phyloP scores from a whole-genome alignment of 2,888 invertebrate genomes.

The Melieria picta region DNA sequence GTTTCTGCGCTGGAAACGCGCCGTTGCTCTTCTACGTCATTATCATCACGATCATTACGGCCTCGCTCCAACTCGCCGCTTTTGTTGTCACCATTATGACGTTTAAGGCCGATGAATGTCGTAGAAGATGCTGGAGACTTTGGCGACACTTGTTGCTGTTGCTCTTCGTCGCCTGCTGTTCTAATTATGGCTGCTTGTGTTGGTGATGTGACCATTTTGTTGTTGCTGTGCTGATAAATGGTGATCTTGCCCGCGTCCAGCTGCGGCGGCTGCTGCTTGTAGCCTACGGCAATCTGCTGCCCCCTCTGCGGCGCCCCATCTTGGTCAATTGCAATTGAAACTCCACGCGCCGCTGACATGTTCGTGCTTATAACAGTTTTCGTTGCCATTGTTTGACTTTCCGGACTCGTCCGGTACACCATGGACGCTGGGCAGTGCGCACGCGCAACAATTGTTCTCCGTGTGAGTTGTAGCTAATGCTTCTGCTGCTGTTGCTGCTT shows the following conservation, averaged over 20 bases:
- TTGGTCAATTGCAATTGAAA: constrained; percentile 49
- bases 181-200: constrained; percentile 27
- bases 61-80: constrained; percentile 21
- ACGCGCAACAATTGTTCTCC: not conserved
- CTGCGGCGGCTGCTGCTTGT: constrained; percentile 24
- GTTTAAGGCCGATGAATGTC: constrained; percentile 49
- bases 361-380: constrained; percentile 47
- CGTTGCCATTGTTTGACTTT: constrained; percentile 43
- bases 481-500: constrained; percentile 3
- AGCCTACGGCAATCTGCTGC: constrained; percentile 27
- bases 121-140: constrained; percentile 42
- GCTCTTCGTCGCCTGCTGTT: constrained; percentile 35
- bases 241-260: constrained; percentile 32
- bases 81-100: constrained; percentile 32
- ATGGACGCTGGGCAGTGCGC: not conserved
- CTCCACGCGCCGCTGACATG: constrained; percentile 40
- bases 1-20: not conserved
- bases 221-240: constrained; percentile 31
- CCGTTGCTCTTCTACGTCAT: constrained; percentile 39
- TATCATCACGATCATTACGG: constrained; percentile 31
- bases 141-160: constrained; percentile 13
- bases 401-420: constrained; percentile 10
- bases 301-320: constrained; percentile 26
- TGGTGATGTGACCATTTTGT: constrained; percentile 23
- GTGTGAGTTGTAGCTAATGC: constrained; percentile 5